phyloP scores from a whole-genome alignment of 2,888 invertebrate species.

The Limnephilus lunatus region DNA sequence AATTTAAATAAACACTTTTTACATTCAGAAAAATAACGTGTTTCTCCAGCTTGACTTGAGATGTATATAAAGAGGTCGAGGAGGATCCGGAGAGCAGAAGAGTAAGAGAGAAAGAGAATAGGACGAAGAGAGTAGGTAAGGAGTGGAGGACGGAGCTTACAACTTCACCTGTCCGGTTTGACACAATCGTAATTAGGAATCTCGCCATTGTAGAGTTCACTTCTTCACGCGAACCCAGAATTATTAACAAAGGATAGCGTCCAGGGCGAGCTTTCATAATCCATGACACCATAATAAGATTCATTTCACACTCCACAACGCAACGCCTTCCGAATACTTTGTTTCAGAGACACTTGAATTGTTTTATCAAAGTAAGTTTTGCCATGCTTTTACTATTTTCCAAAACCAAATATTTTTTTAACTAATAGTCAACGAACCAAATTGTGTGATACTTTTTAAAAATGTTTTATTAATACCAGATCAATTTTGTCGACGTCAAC shows the following conservation, averaged over 20 bases:
- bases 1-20: neutral
- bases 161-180: conserved; percentile 57
- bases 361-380: neutral
- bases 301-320: neutral
- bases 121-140: neutral
- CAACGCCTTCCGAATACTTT: neutral
- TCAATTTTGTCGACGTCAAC: too few relatives aligned
- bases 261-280: neutral
- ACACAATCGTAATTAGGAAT: conserved; percentile 63
- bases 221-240: conserved; percentile 38
- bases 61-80: neutral
- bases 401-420: neutral
- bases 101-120: neutral
- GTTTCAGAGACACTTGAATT: neutral
- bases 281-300: conserved; percentile 27
- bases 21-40: neutral
- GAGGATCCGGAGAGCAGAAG: neutral
- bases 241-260: conserved; percentile 36
- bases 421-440: neutral
- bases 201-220: conserved; percentile 23
- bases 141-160: conserved; percentile 14
- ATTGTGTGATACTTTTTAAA: too few relatives aligned
- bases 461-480: too few relatives aligned
- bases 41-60: neutral
- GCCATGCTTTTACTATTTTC: neutral